phyloP scores from a whole-genome alignment of 2,888 invertebrate species.

The Bruchidius siliquastri region DNA sequence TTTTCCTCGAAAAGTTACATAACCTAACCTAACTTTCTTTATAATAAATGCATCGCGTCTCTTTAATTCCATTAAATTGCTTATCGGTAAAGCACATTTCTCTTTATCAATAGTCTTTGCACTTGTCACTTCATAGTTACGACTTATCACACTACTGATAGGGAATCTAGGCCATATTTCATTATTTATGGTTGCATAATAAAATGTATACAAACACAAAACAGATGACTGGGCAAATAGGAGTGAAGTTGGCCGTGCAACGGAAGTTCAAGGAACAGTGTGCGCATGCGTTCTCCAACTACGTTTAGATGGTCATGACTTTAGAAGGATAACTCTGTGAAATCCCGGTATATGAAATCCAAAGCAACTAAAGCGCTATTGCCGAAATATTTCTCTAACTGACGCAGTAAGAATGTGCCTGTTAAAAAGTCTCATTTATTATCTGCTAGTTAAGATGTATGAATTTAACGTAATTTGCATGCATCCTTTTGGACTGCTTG shows the following conservation, averaged over 20 bases:
- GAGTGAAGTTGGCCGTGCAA: not conserved
- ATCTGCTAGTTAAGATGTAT: too few species aligned
- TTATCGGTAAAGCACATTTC: not conserved
- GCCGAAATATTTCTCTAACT: too few species aligned
- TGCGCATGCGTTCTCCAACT: not conserved
- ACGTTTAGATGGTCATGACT: too few species aligned
- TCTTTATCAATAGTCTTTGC: not conserved
- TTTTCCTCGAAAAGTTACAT: not conserved
- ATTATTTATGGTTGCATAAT: not conserved
- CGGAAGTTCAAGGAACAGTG: not conserved
- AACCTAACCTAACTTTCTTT: not conserved
- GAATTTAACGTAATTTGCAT: too few species aligned
- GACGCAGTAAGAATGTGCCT: too few species aligned
- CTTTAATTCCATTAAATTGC: not conserved
- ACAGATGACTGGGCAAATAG: not conserved
- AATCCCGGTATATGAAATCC: not conserved
- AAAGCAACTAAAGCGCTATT: not conserved
- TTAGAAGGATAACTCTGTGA: not conserved
- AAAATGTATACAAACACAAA: not conserved
- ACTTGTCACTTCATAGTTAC: not conserved
- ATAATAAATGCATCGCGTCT: not conserved
- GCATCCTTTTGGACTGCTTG: too few species aligned
- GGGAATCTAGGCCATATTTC: not conserved
- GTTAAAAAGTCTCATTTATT: too few species aligned
- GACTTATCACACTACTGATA: not conserved